Conservation (phyloP, 2,113 vertebrate species). For the Circaetus cinerascens region DNA sequence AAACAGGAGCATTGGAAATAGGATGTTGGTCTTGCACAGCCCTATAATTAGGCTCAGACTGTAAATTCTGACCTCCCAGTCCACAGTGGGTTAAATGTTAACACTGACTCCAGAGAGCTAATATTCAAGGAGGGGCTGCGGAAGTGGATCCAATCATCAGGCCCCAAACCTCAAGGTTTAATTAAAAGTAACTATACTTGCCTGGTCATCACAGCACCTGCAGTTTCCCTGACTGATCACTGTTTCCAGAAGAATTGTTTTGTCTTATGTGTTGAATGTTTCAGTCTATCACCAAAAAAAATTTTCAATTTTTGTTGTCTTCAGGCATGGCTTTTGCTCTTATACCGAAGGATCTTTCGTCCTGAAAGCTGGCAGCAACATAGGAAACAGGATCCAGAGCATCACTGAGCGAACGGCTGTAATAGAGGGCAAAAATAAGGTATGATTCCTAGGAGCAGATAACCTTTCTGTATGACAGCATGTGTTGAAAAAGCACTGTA, state of each 20-base stretch:
- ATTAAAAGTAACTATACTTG: not conserved
- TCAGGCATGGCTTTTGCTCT: conserved; percentile 72
- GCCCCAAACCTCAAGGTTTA: not conserved
- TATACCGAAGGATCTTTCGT: conserved; percentile 44
- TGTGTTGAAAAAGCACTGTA: not conserved
- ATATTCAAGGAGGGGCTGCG: not conserved
- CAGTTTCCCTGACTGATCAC: not conserved
- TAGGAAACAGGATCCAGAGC: conserved; percentile 88
- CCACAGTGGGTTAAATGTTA: not conserved
- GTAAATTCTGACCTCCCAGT: not conserved
- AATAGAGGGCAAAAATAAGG: conserved; percentile 91
- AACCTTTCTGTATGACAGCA: not conserved
- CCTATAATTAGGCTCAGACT: not conserved
- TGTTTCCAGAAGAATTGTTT: not conserved
- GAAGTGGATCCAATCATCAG: not conserved
- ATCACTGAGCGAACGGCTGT: conserved; percentile 82
- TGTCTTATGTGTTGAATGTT: not conserved
- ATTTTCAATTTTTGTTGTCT: not conserved
- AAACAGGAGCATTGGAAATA: not conserved
- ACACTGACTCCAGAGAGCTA: not conserved
- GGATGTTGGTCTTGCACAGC: not conserved
- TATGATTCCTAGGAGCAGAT: conserved; percentile 50
- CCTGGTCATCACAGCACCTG: not conserved
- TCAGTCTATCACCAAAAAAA: not conserved
- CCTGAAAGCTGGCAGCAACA: conserved; percentile 66